Evolutionary conservation across 2,888 invertebrate species (phyloP).

Genomic region (Drosophila phalerata): DNA sequence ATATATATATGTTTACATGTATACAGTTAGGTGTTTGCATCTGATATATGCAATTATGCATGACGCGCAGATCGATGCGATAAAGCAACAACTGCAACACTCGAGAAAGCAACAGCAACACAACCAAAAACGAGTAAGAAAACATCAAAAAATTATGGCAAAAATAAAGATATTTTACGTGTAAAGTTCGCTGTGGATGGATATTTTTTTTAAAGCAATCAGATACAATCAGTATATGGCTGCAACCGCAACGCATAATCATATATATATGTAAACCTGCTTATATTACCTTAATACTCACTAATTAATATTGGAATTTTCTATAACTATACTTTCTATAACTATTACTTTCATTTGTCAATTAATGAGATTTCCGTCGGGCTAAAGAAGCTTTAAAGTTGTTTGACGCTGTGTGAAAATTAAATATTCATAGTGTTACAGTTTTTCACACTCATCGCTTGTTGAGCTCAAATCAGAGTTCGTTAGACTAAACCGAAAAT

Average conservation of each 20-base stretch:
- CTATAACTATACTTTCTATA: not conserved
- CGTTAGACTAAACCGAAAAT: not conserved
- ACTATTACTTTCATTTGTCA: not conserved
- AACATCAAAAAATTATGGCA: conserved; percentile 21
- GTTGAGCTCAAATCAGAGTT: conserved; percentile 3
- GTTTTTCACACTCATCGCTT: not conserved
- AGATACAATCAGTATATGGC: not conserved
- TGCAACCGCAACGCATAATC: not conserved
- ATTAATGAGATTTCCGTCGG: not conserved
- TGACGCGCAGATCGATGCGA: conserved; percentile 63
- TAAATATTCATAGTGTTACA: not conserved
- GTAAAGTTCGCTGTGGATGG: conserved; percentile 38
- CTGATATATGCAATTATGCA: conserved; percentile 80
- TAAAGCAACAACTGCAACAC: conserved; percentile 36
- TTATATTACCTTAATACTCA: not conserved
- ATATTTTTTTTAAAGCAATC: conserved; percentile 4
- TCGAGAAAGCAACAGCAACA: conserved; percentile 20
- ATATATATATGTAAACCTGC: not conserved
- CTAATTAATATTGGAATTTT: not conserved
- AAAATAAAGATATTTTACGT: conserved; percentile 60
- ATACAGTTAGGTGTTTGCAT: conserved; percentile 73
- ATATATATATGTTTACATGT: conserved; percentile 20
- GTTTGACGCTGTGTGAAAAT: conserved; percentile 1
- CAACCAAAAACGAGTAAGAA: conserved; percentile 13
- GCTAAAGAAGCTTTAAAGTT: not conserved